Evolutionary conservation across 1,140 invertebrate genomes (phyloP).

Genomic region (Luehdorfia chinensis): DNA sequence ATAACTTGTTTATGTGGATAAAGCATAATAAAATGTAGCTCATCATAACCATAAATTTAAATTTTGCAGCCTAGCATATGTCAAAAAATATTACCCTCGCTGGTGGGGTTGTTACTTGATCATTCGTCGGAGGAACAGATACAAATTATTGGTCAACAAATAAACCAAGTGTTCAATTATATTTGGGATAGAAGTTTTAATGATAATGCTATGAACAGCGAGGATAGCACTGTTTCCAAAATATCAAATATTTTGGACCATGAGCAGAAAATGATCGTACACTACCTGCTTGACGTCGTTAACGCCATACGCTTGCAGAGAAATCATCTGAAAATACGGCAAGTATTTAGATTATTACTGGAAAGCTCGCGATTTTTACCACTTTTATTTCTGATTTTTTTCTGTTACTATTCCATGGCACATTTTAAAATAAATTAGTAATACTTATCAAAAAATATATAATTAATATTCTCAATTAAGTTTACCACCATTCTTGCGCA

Average conservation of each 20-base stretch:
- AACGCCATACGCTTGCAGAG: slow-evolving; percentile 56
- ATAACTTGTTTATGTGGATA: no score
- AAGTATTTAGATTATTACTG: slow-evolving; percentile 15
- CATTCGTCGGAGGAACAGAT: slow-evolving; percentile 39
- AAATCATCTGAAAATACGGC: slow-evolving; percentile 39
- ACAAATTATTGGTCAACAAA: slow-evolving; percentile 35
- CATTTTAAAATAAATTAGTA: background rate
- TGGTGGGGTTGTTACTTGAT: slow-evolving; percentile 53
- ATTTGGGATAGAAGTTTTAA: slow-evolving; percentile 47
- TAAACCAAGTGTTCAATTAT: slow-evolving; percentile 54
- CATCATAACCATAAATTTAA: slow-evolving; percentile 9
- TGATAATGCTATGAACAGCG: slow-evolving; percentile 29
- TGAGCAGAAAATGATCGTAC: slow-evolving; percentile 51
- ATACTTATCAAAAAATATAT: background rate
- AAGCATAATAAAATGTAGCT: no score
- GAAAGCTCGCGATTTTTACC: no score
- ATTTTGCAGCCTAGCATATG: slow-evolving; percentile 47
- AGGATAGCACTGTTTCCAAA: slow-evolving; percentile 19
- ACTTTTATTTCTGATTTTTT: no score
- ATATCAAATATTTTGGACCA: slow-evolving; percentile 26
- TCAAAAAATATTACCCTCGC: slow-evolving; percentile 48
- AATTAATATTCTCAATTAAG: background rate
- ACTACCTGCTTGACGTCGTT: slow-evolving; percentile 50
- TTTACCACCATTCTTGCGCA: no score
- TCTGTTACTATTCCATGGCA: background rate